These are phyloP conservation scores for Neoascia interrupta DNA, from an alignment of 2,888 invertebrate genomes.

Conservation along the genomic window DNA sequence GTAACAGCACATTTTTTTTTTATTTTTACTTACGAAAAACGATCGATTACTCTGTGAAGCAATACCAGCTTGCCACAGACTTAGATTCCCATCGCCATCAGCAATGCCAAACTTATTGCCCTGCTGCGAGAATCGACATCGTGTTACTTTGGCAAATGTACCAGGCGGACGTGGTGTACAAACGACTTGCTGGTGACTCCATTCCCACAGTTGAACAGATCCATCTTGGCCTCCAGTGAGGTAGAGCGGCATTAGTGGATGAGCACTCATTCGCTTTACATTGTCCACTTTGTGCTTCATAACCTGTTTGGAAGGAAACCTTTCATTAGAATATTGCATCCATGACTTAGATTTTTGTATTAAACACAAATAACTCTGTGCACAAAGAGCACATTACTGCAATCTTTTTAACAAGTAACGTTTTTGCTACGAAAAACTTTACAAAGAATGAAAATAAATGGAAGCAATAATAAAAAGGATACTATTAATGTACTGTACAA, in stretches of 20 bases:
- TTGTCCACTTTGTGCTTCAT: conserved; percentile 96
- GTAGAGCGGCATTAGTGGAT: conserved; percentile 96
- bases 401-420: conserved; percentile 37
- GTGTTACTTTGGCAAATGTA: conserved; percentile 96
- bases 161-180: conserved; percentile 95
- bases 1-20: too few species aligned
- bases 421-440: conserved; percentile 44
- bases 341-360: conserved; percentile 9
- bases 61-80: conserved; percentile 95
- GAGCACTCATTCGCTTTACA: conserved; percentile 96
- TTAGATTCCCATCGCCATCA: conserved; percentile 97
- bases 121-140: conserved; percentile 97
- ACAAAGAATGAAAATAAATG: conserved; percentile 52
- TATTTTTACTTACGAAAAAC: conserved; percentile 88
- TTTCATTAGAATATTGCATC: conserved; percentile 4
- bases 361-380: conserved; percentile 25
- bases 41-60: conserved; percentile 88
- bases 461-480: conserved; percentile 39
- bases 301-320: conserved; percentile 83
- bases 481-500: conserved; percentile 11
- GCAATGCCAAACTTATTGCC: conserved; percentile 99
- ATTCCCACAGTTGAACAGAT: conserved; percentile 98
- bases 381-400: conserved; percentile 49
- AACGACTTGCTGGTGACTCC: conserved; percentile 96
- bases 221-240: conserved; percentile 97